Evolutionary conservation across 2,797 vertebrate species (phyloP).

Genomic region (Bucorvus abyssinicus): DNA sequence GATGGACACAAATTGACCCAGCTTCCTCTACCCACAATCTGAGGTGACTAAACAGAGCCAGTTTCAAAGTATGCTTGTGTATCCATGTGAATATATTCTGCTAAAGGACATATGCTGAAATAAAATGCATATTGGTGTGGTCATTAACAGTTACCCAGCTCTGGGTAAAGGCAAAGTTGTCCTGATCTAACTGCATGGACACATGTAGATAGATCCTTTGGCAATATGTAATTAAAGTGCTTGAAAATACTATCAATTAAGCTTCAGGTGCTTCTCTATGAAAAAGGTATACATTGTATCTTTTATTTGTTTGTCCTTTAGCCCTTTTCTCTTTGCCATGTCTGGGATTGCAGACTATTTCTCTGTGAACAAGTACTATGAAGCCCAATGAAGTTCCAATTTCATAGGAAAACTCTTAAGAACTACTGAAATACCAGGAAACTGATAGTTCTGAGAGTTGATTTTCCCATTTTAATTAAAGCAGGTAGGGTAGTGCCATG

Average conservation of each 20-base stretch:
- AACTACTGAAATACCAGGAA: background rate
- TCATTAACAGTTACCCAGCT: background rate
- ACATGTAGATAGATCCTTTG: background rate
- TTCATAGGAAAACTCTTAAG: background rate
- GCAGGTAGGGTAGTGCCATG: background rate
- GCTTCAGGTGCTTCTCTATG: background rate
- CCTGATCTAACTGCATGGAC: fast-evolving
- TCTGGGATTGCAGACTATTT: background rate
- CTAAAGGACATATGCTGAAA: background rate
- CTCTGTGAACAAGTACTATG: background rate
- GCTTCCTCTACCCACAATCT: background rate
- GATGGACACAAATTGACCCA: background rate
- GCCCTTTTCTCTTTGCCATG: background rate
- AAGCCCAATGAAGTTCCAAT: background rate
- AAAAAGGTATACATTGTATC: background rate
- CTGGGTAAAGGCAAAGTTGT: background rate
- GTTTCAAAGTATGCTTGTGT: background rate
- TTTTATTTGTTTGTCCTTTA: background rate
- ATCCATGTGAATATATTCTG: background rate
- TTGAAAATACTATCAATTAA: background rate
- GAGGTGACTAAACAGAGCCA: background rate
- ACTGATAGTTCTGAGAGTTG: background rate
- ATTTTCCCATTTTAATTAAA: background rate
- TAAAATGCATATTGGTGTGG: background rate
- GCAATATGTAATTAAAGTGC: background rate